Evolutionary conservation across 2,797 vertebrate genomes (phyloP).

Genomic region (Harpagifer antarcticus): DNA sequence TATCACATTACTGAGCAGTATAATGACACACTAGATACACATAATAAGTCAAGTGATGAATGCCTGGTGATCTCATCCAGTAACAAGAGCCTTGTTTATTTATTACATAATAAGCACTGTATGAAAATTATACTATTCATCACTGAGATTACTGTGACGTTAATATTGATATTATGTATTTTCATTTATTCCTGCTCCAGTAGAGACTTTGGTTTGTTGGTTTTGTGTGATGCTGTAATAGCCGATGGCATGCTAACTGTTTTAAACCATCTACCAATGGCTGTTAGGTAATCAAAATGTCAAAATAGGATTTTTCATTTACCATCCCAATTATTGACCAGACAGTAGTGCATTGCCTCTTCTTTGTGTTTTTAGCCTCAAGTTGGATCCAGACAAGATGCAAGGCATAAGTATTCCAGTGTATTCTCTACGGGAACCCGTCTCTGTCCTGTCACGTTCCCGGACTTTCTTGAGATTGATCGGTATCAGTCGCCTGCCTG

Average conservation of each 20-base stretch:
- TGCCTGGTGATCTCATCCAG: constrained; percentile 47
- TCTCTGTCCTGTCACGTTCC: constrained; percentile 35
- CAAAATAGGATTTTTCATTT: constrained; percentile 19
- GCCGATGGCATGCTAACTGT: background rate
- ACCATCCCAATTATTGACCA: background rate
- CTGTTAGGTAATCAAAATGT: background rate
- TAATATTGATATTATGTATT: constrained; percentile 38
- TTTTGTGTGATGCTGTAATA: constrained; percentile 28
- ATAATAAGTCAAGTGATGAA: constrained; percentile 50
- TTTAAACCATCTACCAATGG: constrained; percentile 4
- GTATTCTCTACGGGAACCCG: constrained; percentile 43
- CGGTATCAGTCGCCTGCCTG: constrained; percentile 59
- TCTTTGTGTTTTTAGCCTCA: constrained; percentile 25
- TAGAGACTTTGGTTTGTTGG: constrained; percentile 20
- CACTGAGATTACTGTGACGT: constrained; percentile 31
- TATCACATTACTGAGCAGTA: constrained; percentile 42
- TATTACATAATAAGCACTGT: constrained; percentile 51
- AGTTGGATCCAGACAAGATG: constrained; percentile 28
- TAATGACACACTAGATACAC: constrained; percentile 37
- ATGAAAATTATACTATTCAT: constrained; percentile 53
- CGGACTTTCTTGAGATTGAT: constrained; percentile 64
- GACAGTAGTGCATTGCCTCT: background rate
- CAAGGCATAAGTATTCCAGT: constrained; percentile 32
- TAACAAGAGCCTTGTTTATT: constrained; percentile 43
- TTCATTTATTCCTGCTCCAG: constrained; percentile 14